phyloP scores from a whole-genome alignment of 2,888 invertebrate species.

The Lepidochrysops patricia region DNA sequence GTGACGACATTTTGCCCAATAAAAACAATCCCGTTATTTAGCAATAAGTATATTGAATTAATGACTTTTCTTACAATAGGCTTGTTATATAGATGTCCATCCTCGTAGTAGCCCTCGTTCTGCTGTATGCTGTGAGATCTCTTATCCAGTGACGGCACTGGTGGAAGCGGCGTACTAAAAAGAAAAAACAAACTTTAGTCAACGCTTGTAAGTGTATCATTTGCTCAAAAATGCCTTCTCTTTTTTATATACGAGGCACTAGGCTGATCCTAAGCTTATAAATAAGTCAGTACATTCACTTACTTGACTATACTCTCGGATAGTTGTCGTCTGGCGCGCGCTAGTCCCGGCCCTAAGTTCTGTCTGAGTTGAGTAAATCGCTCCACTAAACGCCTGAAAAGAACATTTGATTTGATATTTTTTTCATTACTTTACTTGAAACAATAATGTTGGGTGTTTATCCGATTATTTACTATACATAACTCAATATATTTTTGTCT shows the following conservation, averaged over 20 bases:
- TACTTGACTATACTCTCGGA: constrained; percentile 88
- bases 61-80: constrained; percentile 80
- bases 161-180: constrained; percentile 85
- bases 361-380: constrained; percentile 89
- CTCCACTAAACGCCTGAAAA: constrained; percentile 84
- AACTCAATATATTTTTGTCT: too few species aligned
- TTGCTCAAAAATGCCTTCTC: too few species aligned
- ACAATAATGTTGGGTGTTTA: too few species aligned
- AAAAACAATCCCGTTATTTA: too few species aligned
- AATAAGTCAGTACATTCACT: constrained; percentile 34
- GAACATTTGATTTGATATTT: background rate
- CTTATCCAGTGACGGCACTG: constrained; percentile 81
- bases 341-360: constrained; percentile 79
- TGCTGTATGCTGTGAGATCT: constrained; percentile 73
- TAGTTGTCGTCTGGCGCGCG: constrained; percentile 78
- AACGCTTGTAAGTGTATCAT: too few species aligned
- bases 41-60: too few species aligned
- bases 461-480: too few species aligned
- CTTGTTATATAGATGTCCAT: constrained; percentile 83
- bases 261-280: background rate
- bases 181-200: constrained; percentile 16
- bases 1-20: too few species aligned
- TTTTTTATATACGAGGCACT: background rate
- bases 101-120: constrained; percentile 69
- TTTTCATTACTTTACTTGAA: background rate